Base-by-base conservation (phyloP, 1,140 invertebrate species). In the Globodera rostochiensis region DNA sequence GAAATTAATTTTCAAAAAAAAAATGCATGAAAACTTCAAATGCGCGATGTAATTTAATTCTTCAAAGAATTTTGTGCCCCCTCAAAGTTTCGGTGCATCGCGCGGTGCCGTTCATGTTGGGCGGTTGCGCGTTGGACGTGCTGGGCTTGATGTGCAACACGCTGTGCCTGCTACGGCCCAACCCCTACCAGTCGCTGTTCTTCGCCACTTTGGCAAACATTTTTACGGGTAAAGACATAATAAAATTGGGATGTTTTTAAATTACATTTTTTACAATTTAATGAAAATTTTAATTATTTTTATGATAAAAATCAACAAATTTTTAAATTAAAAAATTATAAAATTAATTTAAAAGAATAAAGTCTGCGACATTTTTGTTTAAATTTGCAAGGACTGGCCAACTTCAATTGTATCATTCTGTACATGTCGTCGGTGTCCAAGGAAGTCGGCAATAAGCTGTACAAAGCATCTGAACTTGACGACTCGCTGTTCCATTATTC, bases 381-480 rank as follows among this genome's bases (percentile, higher is more conserved):
- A 2, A 36, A n/a, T 74, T 82, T 21, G 64, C 45, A 45, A 87
- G 87, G 87, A 49, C 79, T 90, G 47, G 81, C 83, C n/a, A 87
- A 89, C 64, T 89, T 90, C 73, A 74, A 73, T 8, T 87, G 88
- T 79, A 88, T 89, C 13, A 90, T 89, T 25, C 83, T 89, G 49
- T 90, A 88, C 85, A 89, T 88, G 82, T 83, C 83, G 15, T 73
- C 50, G 45, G 86, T 90, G 7, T 90, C 88, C 1, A 89, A 90
- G 50, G 88, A 89, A 85, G 88, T 89, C 9, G 88, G 88, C 6
- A 88, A 89, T 71, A 89, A 89, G 74, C 84, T 89, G 25, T 89
- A 87, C 73, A 81, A 82, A 13, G 87, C 86, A 7, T 85, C 89
- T 9, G 86, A 88, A 80, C 87, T 89, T 84, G 88, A 89, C 69